Evolutionary conservation across 2,888 invertebrate genomes (phyloP).

Genomic region (Nasonia oneida): DNA sequence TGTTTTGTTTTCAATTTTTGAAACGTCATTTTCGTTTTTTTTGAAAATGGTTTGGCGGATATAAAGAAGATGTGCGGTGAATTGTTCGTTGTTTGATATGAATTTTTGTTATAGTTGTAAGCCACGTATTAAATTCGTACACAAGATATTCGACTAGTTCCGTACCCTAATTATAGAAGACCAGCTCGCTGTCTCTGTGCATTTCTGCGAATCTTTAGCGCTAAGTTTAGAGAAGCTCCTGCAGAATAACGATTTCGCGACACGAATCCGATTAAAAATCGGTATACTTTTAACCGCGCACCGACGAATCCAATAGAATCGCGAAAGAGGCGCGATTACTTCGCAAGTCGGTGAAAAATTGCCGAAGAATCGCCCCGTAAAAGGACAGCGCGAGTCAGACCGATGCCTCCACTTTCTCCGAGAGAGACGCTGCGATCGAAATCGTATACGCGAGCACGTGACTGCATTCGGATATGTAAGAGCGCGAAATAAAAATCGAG

Average conservation of each 20-base stretch:
- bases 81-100: no score
- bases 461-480: background rate
- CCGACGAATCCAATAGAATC: background rate
- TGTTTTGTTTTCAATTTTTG: background rate
- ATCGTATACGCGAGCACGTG: background rate
- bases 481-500: background rate
- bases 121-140: background rate
- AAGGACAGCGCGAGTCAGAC: constrained; percentile 53
- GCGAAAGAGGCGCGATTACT: background rate
- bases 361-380: constrained; percentile 43
- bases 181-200: background rate
- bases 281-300: no score
- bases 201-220: background rate
- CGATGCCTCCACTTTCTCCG: constrained; percentile 74
- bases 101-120: background rate
- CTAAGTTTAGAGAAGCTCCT: background rate
- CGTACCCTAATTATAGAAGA: constrained; percentile 1
- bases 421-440: constrained; percentile 67
- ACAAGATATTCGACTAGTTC: background rate
- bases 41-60: no score
- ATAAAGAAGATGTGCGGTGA: no score
- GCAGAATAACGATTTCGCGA: no score
- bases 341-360: constrained; percentile 21
- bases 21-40: background rate
- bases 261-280: no score